Evolutionary conservation across 2,797 vertebrate species (phyloP).

Genomic region (Malacoctenus gilli): DNA sequence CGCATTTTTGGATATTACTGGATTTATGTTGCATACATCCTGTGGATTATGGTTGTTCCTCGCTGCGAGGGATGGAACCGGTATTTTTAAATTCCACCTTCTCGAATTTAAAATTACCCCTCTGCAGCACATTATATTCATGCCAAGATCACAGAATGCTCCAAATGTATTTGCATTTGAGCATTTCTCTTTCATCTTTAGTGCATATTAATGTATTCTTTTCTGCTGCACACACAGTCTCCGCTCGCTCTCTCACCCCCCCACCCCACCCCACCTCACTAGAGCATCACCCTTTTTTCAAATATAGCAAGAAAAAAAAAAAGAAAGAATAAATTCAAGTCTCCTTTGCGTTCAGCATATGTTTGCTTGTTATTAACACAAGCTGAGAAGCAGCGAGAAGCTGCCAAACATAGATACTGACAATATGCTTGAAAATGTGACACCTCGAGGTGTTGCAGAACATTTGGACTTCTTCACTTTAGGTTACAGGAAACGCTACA

Average conservation of each 20-base stretch:
- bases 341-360: constrained; percentile 36
- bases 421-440: constrained; percentile 36
- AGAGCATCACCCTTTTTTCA: constrained; percentile 34
- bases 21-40: constrained; percentile 32
- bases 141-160: constrained; percentile 46
- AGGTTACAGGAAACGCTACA: constrained; percentile 15
- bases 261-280: constrained; percentile 8
- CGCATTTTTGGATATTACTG: constrained; percentile 25
- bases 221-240: constrained; percentile 48
- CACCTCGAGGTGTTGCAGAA: constrained; percentile 23
- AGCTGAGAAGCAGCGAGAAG: constrained; percentile 27
- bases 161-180: constrained; percentile 57
- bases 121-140: constrained; percentile 46
- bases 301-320: constrained; percentile 25
- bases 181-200: constrained; percentile 62
- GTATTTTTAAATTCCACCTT: constrained; percentile 37
- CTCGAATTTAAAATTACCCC: constrained; percentile 37
- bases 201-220: constrained; percentile 57
- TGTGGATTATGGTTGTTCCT: constrained; percentile 27
- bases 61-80: constrained; percentile 21
- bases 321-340: constrained; percentile 24
- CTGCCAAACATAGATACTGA: constrained; percentile 36
- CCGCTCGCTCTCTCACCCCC: constrained; percentile 19
- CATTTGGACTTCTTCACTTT: constrained; percentile 20
- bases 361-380: constrained; percentile 33